phyloP scores from a whole-genome alignment of 2,888 invertebrate species.

The Nymphalis c-album region DNA sequence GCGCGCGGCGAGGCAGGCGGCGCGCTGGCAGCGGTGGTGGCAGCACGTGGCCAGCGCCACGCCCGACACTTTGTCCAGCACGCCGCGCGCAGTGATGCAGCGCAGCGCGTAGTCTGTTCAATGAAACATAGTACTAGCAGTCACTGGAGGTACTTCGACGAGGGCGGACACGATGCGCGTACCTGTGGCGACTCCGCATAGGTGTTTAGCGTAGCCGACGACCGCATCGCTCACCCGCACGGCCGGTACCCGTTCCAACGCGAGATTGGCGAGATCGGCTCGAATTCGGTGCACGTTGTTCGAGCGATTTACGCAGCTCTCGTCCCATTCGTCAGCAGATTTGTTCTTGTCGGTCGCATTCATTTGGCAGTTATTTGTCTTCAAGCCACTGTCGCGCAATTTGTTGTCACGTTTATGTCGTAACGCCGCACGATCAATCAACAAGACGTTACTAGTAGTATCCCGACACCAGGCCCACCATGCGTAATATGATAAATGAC shows the following conservation, averaged over 20 bases:
- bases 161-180: constrained; percentile 20
- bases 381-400: constrained; percentile 40
- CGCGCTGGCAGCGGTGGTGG: constrained; percentile 91
- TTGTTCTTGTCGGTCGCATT: too few relatives aligned
- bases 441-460: constrained; percentile 82
- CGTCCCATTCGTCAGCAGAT: background rate
- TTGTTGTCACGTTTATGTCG: constrained; percentile 88
- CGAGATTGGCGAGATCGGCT: constrained; percentile 91
- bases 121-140: too few relatives aligned
- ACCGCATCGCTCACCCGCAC: constrained; percentile 64
- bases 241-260: constrained; percentile 76
- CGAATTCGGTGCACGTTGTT: constrained; percentile 83
- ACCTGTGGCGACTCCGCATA: constrained; percentile 95
- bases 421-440: constrained; percentile 90
- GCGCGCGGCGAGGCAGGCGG: constrained; percentile 78
- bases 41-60: constrained; percentile 93
- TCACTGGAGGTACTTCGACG: background rate
- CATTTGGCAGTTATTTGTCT: background rate
- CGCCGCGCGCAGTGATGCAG: constrained; percentile 80
- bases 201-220: constrained; percentile 92
- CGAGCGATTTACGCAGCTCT: background rate
- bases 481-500: constrained; percentile 90
- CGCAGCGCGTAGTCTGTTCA: constrained; percentile 85
- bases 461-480: constrained; percentile 80
- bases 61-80: constrained; percentile 72